Percentiles rank a stretch among this genome's conserved stretches.
Evolutionary conservation across 2,113 vertebrate species (phyloP).

Genomic region (Platichthys stellatus): DNA sequence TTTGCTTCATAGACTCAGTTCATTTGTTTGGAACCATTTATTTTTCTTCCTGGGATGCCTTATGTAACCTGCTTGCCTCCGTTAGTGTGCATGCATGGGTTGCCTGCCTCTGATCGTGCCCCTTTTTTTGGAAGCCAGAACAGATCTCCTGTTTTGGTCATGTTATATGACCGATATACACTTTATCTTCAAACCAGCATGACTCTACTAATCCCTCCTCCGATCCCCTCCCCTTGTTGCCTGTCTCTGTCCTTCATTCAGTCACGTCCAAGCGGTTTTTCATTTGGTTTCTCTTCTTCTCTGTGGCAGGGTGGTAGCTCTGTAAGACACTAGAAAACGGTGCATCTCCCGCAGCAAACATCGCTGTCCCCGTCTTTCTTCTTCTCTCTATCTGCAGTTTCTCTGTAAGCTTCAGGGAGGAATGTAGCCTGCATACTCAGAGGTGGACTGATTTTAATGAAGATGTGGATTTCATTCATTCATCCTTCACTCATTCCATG

Average conservation of each 20-base stretch:
- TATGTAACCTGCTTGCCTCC: slow-evolving; percentile 79
- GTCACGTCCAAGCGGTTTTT: slow-evolving; percentile 74
- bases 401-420: slow-evolving; percentile 68
- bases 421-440: slow-evolving; percentile 63
- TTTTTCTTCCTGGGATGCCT: slow-evolving; percentile 78
- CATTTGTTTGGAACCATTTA: slow-evolving; percentile 81
- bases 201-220: slow-evolving; percentile 83
- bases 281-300: slow-evolving; percentile 67
- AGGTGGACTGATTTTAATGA: slow-evolving; percentile 58
- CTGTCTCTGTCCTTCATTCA: slow-evolving; percentile 76
- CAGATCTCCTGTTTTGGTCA: slow-evolving; percentile 73
- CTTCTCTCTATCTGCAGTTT: slow-evolving; percentile 46
- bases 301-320: slow-evolving; percentile 66
- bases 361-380: slow-evolving; percentile 56
- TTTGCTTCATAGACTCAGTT: slow-evolving; percentile 83
- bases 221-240: slow-evolving; percentile 53
- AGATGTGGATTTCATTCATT: slow-evolving; percentile 94
- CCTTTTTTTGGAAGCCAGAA: slow-evolving; percentile 80
- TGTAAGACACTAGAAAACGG: slow-evolving; percentile 53
- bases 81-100: slow-evolving; percentile 92
- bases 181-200: slow-evolving; percentile 87
- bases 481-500: slow-evolving; percentile 74
- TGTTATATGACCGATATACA: slow-evolving; percentile 82
- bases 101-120: slow-evolving; percentile 86
- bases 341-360: slow-evolving; percentile 47